Conservation (phyloP, 2,113 vertebrate genomes). For the Rhea americana region DNA sequence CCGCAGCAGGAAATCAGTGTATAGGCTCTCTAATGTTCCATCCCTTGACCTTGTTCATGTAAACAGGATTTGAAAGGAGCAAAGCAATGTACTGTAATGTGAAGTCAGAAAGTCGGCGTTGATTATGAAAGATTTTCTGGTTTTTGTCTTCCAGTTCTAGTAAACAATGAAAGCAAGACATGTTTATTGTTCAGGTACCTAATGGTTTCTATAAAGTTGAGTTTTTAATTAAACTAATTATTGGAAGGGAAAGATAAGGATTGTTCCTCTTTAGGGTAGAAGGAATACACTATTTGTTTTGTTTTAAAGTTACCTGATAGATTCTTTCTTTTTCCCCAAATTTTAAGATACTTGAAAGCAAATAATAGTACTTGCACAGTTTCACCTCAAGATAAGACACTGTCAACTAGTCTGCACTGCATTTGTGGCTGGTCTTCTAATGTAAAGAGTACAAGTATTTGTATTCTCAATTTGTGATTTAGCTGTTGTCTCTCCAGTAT, state of each 20-base stretch:
- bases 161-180: slow-evolving; percentile 21
- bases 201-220: background rate
- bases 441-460: background rate
- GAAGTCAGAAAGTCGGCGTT: background rate
- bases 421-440: background rate
- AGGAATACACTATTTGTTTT: background rate
- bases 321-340: background rate
- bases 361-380: background rate
- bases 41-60: slow-evolving; percentile 63
- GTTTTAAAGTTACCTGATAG: background rate
- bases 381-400: background rate
- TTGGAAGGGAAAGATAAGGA: background rate
- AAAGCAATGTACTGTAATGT: slow-evolving; percentile 53
- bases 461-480: background rate
- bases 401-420: background rate
- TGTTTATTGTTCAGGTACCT: background rate
- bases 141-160: slow-evolving; percentile 25
- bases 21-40: slow-evolving; percentile 47
- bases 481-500: background rate
- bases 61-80: slow-evolving; percentile 66
- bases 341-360: background rate
- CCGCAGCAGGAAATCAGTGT: slow-evolving; percentile 57
- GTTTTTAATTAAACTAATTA: background rate
- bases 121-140: slow-evolving; percentile 22
- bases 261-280: background rate